Evolutionary conservation across 2,888 invertebrate species (phyloP), one percentile per base, ranked within the genome.

Genomic region (Automeris io): DNA sequence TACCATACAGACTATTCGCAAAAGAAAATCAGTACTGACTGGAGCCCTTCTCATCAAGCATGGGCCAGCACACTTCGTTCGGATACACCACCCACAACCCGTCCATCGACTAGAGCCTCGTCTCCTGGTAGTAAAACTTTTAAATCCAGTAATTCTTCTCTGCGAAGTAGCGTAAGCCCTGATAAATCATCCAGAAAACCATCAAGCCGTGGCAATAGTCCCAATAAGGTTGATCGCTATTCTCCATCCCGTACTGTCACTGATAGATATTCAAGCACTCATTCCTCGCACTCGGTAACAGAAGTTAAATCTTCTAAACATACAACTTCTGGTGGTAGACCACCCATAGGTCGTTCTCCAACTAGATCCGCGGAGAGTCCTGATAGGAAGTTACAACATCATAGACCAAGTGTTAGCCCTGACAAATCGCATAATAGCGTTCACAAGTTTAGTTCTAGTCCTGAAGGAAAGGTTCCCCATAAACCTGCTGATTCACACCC

Each of bases 31-130:
- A 91, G 90, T 47, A 88, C 88, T 24, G 92, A 92, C 39, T 85
- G 88, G 54, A 93, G 92, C 60, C 91, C 93, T 0, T 89, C 92
- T 1, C 94, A 94, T 59, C 91, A 93, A 49, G 92, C 92, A 0
- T 94, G 93, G 85, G 93, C 92, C 0, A 89, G 91, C 40, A 91
- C 93, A 3, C 74, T 94, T 33, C 88, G 94, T 19, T 88, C 91
- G 42, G 89, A 90, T 23, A 91, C 91, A 36, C 90, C 91, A 1
- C 81, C 89, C 31, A 72, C 87, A 1, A 75, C 81, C n/a, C 72
- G 78, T 2, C 70, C 78, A 3, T 69, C 87, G 29, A 73, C 81
- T 5, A 88, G 89, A 45, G 88, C 88, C n/a, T 88, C 90, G 1
- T 88, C 88, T 26, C 81, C 88, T 6, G 88, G 89, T 1, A 87